Evolutionary conservation across 2,888 invertebrate species (phyloP).

Genomic region (Phyllotreta striolata): DNA sequence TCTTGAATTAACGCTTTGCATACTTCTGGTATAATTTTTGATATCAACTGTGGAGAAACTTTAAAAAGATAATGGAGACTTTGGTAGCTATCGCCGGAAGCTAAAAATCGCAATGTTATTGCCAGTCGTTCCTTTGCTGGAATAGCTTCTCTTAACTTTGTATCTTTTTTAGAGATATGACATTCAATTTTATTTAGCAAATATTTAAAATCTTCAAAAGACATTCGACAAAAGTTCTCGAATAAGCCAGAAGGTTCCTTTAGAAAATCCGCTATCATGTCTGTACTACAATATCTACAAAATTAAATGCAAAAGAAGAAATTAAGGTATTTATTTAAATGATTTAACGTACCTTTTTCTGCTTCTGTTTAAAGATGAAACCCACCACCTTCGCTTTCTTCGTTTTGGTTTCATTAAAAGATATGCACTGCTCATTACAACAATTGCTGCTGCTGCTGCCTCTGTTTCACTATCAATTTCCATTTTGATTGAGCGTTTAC

Average conservation of each 20-base stretch:
- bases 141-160: slow-evolving; percentile 3
- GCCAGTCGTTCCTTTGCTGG: slow-evolving; percentile 1
- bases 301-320: slow-evolving; percentile 3
- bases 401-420: not conserved
- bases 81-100: not conserved
- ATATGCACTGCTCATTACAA: not conserved
- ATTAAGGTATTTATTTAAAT: slow-evolving; percentile 1
- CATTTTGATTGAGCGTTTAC: slow-evolving; percentile 1
- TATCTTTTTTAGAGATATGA: slow-evolving; percentile 1
- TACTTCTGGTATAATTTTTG: slow-evolving; percentile 3
- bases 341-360: not conserved
- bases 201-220: not conserved
- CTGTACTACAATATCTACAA: no score
- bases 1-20: slow-evolving; percentile 1
- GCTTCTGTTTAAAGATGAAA: slow-evolving; percentile 1
- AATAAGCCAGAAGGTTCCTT: slow-evolving; percentile 1
- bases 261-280: not conserved
- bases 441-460: not conserved
- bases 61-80: not conserved
- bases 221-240: not conserved
- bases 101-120: slow-evolving; percentile 1
- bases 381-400: not conserved
- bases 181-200: no score
- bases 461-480: slow-evolving; percentile 1
- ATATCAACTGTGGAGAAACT: slow-evolving; percentile 1